These are phyloP conservation scores for Clivina fossor DNA, from an alignment of 2,888 invertebrate species.

Conservation along the genomic window DNA sequence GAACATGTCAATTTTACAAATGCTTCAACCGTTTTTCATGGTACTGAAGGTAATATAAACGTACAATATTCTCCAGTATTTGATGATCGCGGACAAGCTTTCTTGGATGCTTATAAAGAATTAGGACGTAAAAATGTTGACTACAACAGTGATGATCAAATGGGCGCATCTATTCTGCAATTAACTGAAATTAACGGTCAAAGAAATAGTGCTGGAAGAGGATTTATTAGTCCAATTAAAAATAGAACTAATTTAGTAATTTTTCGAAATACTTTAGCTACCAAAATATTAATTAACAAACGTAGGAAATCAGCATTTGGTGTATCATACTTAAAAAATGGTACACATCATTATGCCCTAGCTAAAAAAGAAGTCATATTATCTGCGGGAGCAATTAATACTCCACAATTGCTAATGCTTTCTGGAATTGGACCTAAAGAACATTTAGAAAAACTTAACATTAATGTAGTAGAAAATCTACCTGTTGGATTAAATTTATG, in stretches of 20 bases:
- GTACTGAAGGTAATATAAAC: slow-evolving; percentile 35
- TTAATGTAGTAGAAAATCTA: slow-evolving; percentile 35
- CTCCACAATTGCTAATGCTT: slow-evolving; percentile 37
- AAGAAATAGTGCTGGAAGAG: slow-evolving; percentile 35
- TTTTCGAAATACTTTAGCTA: slow-evolving; percentile 29
- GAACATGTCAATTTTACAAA: slow-evolving; percentile 33
- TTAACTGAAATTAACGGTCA: slow-evolving; percentile 33
- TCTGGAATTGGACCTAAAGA: slow-evolving; percentile 36
- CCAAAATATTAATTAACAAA: slow-evolving; percentile 14
- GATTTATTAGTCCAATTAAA: slow-evolving; percentile 31
- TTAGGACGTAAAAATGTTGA: slow-evolving; percentile 31
- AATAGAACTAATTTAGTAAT: slow-evolving; percentile 36
- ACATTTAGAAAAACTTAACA: slow-evolving; percentile 35
- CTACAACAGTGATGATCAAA: slow-evolving; percentile 35
- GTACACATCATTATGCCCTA: slow-evolving; percentile 29
- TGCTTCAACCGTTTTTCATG: slow-evolving; percentile 13
- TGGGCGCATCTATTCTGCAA: slow-evolving; percentile 33
- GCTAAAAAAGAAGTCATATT: slow-evolving; percentile 36
- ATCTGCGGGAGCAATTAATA: slow-evolving; percentile 34
- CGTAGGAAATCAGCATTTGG: slow-evolving; percentile 27
- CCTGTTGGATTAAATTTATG: slow-evolving; percentile 39
- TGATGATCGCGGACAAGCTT: slow-evolving; percentile 23
- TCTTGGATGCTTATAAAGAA: slow-evolving; percentile 31
- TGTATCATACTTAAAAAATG: slow-evolving; percentile 35
- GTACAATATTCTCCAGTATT: slow-evolving; percentile 34